Percentiles rank a stretch among this genome's conserved stretches.
Evolutionary conservation across 2,797 vertebrate genomes (phyloP).

Genomic region (Heteromormyrus szaboi): DNA sequence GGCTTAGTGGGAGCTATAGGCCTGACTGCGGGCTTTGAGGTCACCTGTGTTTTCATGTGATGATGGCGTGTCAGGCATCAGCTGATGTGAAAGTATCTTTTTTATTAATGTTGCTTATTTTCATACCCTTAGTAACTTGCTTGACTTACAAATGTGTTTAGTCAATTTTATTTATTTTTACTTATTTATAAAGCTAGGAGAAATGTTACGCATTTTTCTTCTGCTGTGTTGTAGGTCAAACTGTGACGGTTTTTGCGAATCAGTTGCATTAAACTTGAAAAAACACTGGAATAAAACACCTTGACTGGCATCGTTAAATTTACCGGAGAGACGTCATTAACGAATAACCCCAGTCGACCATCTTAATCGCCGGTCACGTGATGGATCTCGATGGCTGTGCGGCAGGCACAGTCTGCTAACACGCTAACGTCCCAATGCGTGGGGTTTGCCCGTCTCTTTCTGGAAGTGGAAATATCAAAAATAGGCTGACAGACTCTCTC

Average conservation of each 20-base stretch:
- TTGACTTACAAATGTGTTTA: background rate
- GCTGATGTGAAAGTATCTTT: background rate
- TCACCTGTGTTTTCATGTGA: background rate
- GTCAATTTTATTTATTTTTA: background rate
- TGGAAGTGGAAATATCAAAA: background rate
- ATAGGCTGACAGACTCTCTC: background rate
- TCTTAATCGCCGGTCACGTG: background rate
- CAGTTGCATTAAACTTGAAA: background rate
- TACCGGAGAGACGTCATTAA: background rate
- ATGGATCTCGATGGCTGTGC: background rate
- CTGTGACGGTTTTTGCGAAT: background rate
- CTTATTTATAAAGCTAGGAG: background rate
- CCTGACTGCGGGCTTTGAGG: background rate
- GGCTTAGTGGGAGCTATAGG: background rate
- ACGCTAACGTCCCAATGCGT: background rate
- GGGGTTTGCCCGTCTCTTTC: background rate
- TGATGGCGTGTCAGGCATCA: background rate
- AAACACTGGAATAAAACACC: background rate
- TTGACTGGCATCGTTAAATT: background rate
- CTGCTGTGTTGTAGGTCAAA: background rate
- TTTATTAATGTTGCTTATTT: background rate
- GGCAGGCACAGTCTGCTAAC: background rate
- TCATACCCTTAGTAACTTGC: background rate
- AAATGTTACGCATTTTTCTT: background rate
- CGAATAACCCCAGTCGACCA: background rate